These are phyloP conservation scores for Drosophila melanogaster DNA, from an alignment of 1,140 invertebrate genomes.

Conservation along the genomic window DNA sequence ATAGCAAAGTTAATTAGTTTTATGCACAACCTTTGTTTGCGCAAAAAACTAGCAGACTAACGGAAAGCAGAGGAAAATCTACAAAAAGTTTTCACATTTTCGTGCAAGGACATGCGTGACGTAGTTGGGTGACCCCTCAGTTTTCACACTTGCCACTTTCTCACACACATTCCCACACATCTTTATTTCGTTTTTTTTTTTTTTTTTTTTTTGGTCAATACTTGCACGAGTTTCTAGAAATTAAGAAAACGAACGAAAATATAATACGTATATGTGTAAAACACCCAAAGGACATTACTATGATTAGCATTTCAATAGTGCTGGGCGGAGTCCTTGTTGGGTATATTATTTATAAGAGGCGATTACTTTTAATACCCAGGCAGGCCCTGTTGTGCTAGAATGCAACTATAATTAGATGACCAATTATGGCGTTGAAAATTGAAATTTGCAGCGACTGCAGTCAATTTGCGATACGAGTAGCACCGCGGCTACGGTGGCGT, in stretches of 20 bases:
- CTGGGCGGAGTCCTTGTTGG: constrained; percentile 2
- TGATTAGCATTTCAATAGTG: constrained; percentile 49
- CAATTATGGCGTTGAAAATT: constrained; percentile 61
- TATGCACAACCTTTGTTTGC: constrained; percentile 67
- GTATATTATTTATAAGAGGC: constrained; percentile 51
- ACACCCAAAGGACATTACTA: constrained; percentile 35
- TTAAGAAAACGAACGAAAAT: constrained; percentile 34
- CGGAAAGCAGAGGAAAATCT: constrained; percentile 43
- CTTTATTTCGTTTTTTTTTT: constrained; percentile 11
- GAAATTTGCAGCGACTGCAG: constrained; percentile 45
- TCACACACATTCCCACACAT: constrained; percentile 14
- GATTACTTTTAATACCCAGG: constrained; percentile 57
- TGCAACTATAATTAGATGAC: constrained; percentile 58
- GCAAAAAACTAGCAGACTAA: constrained; percentile 37
- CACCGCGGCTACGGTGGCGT: constrained; percentile 19
- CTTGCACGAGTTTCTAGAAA: constrained; percentile 28
- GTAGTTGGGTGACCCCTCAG: constrained; percentile 53
- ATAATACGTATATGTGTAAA: constrained; percentile 11
- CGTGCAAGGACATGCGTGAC: constrained; percentile 75
- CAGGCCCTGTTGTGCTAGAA: constrained; percentile 23
- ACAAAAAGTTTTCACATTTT: constrained; percentile 63
- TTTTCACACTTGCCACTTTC: constrained; percentile 47
- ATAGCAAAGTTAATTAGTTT: constrained; percentile 72
- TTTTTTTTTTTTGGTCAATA: constrained; percentile 18
- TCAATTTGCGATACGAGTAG: constrained; percentile 29